Conservation (phyloP, 2,888 invertebrate genomes). For the Mamestra brassicae region DNA sequence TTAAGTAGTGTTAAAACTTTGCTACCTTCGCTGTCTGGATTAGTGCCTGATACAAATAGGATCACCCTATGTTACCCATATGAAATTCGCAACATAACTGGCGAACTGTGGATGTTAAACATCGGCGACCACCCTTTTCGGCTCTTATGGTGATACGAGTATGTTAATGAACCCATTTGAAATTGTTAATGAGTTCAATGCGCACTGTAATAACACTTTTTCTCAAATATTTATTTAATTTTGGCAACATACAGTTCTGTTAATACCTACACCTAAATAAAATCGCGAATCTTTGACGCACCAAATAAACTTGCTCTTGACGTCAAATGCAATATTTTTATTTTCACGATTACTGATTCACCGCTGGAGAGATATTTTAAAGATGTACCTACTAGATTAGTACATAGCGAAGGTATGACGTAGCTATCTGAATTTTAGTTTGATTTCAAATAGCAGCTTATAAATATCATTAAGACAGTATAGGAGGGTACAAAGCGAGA, state of each 20-base stretch:
- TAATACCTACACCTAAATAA: conserved; percentile 51
- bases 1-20: not conserved
- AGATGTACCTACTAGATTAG: conserved; percentile 29
- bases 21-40: not conserved
- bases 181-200: conserved; percentile 14
- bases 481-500: conserved; percentile 7
- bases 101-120: not conserved
- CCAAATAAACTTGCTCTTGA: conserved; percentile 55
- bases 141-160: not conserved
- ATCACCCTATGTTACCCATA: not conserved
- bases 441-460: conserved; percentile 12
- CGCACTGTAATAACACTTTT: conserved; percentile 8
- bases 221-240: conserved; percentile 17
- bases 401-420: conserved; percentile 32
- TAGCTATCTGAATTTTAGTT: conserved; percentile 19
- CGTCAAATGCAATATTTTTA: conserved; percentile 64
- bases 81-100: not conserved
- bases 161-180: not conserved
- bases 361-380: conserved; percentile 36
- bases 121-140: not conserved
- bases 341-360: conserved; percentile 50
- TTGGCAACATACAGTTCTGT: conserved; percentile 36
- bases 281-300: conserved; percentile 59
- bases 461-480: conserved; percentile 28
- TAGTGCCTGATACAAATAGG: not conserved